A percentile compares a stretch with the other conserved stretches of the same genome.
These are phyloP conservation scores for Eupithecia centaureata DNA, from an alignment of 2,888 invertebrate genomes.

Conservation along the genomic window DNA sequence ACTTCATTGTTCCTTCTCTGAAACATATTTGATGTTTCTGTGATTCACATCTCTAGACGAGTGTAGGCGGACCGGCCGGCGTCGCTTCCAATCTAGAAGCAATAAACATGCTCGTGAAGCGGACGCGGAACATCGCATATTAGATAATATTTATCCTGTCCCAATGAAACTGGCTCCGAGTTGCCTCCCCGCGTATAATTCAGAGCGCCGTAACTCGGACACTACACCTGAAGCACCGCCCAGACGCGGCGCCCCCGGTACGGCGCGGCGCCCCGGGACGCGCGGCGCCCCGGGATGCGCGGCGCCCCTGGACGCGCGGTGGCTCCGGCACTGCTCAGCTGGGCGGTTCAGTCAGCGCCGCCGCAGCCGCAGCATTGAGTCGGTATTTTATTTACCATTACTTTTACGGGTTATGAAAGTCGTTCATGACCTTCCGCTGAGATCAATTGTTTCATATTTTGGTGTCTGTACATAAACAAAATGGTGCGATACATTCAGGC, in stretches of 20 bases:
- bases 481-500: not conserved
- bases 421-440: not conserved
- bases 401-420: not conserved
- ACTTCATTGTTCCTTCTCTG: conserved; percentile 21
- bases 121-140: conserved; percentile 48
- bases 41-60: not conserved
- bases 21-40: conserved; percentile 21
- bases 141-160: conserved; percentile 70
- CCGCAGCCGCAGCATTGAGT: no score
- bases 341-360: no score
- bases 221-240: conserved; percentile 70
- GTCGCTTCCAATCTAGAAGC: conserved; percentile 16
- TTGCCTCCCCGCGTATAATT: conserved; percentile 67
- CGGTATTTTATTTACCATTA: not conserved
- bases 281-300: no score
- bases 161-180: conserved; percentile 64
- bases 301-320: no score
- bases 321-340: no score
- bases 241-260: conserved; percentile 52
- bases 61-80: not conserved
- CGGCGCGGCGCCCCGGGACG: conserved; percentile 28
- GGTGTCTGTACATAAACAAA: not conserved
- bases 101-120: conserved; percentile 21
- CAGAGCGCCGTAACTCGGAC: conserved; percentile 70
- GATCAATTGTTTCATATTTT: not conserved